A percentile compares a stretch with the other conserved stretches of the same genome.
phyloP scores from a whole-genome alignment of 2,113 vertebrate genomes.

The Microcebus tavaratra region DNA sequence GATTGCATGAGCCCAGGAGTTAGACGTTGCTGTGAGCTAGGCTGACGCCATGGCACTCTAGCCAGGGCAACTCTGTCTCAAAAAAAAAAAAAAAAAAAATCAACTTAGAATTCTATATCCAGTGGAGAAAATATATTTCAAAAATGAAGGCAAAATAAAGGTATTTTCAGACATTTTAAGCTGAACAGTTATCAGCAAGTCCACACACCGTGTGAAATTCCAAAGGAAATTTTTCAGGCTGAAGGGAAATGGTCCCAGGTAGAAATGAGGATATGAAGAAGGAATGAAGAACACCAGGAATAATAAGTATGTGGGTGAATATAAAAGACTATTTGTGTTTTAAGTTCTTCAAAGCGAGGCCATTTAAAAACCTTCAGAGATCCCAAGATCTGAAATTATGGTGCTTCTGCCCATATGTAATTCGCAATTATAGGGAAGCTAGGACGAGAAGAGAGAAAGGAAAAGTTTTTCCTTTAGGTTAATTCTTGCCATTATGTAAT shows the following conservation, averaged over 20 bases:
- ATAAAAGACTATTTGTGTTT: neutral
- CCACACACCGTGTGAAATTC: neutral
- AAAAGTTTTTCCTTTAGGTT: neutral
- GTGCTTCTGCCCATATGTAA: neutral
- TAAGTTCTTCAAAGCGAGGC: constrained; percentile 26
- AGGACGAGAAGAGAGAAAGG: neutral
- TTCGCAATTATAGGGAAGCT: neutral
- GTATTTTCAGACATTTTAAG: neutral
- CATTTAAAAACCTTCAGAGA: neutral
- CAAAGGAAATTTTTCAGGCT: neutral
- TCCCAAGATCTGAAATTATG: neutral
- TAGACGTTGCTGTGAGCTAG: too few species aligned
- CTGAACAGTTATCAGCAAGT: neutral
- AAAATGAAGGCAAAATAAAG: constrained; percentile 39
- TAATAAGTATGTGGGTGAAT: neutral
- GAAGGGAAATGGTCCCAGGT: neutral
- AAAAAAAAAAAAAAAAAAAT: neutral
- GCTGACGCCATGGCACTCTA: too few species aligned
- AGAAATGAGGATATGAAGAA: neutral
- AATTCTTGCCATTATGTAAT: neutral
- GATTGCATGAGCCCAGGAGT: too few species aligned
- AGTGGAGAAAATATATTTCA: neutral
- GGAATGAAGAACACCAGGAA: neutral
- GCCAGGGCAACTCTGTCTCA: too few species aligned
- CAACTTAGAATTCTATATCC: neutral